Conservation (phyloP, 2,888 invertebrate species). For the Pyrocoelia pectoralis region DNA sequence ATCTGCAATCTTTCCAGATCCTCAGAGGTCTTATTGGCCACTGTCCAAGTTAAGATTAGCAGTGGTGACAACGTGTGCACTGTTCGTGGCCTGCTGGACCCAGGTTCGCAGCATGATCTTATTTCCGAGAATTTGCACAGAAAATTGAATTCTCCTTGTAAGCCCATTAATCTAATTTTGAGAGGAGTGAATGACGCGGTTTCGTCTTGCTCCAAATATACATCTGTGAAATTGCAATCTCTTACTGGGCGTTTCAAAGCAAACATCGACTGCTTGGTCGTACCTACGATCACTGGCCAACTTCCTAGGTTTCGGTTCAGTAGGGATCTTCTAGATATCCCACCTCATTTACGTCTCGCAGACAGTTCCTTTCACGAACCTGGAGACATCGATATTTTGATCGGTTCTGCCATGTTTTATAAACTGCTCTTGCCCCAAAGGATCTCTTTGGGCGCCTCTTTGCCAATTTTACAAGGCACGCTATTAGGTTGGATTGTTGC, state of each 20-base stretch:
- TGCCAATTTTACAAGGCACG: conserved; percentile 16
- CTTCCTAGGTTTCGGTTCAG: neutral
- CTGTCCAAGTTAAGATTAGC: neutral
- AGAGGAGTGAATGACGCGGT: neutral
- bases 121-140: neutral
- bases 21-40: neutral
- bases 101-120: neutral
- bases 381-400: conserved; percentile 7
- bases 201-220: neutral
- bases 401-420: conserved; percentile 18
- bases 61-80: neutral
- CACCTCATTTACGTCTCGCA: neutral
- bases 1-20: neutral
- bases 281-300: neutral
- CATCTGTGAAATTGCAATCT: neutral
- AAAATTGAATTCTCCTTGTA: neutral
- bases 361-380: conserved; percentile 15
- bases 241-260: neutral
- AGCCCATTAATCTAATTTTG: neutral
- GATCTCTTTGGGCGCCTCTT: conserved; percentile 7
- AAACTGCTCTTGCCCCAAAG: conserved; percentile 5
- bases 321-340: conserved; percentile 1
- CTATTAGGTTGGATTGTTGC: conserved; percentile 19
- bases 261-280: neutral
- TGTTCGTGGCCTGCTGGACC: neutral